Base-by-base conservation (phyloP, 1,140 invertebrate species). In the Drosophila kohkoa region DNA sequence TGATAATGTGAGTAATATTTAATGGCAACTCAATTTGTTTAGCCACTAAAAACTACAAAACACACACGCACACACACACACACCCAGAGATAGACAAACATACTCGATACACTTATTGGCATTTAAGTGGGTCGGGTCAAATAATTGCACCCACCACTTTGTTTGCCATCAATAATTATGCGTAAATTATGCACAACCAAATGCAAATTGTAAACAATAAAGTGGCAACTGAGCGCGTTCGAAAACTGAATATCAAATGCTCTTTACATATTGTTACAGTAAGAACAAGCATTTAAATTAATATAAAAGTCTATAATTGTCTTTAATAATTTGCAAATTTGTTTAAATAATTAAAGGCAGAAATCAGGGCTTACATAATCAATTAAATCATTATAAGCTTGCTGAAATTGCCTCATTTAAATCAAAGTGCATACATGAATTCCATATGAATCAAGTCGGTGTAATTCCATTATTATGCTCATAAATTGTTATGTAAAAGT, bases 1-100 rank as follows among this genome's bases (percentile, higher is more conserved):
- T 87, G 79, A 88, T 88, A 88, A 87, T 87, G 38, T 41, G 65
- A 49, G 38, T 74, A 88, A 82, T 82, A 88, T 80, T 88, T 82
- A 88, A 82, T 82, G 79, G 69, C 76, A 82, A 77, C 72, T 80
- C 82, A 88, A 82, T 82, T 88, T 82, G 83, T 74, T 82, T 72
- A 45, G 30, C 30, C 59, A 54, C 52, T 28, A 51, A 71, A 58
- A 62, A 59, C 46, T 38, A 11, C 35, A 38, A 38, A 30, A 30
- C 2, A 25, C 45, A 49, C 54, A 32, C 49, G 41, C 32, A 20
- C 2, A 41, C 32, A 20, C 2, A 25, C 45, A 49, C 54, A 25
- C 20, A 25, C 20, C 20, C 20, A 38, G 15, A 25, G 28, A 64
- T 7, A 49, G 58, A 43, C 7, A 15, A 7, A 28, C 51, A 38